These are phyloP conservation scores for Coptodon rendalli DNA, from an alignment of 2,113 vertebrate species.

Conservation along the genomic window DNA sequence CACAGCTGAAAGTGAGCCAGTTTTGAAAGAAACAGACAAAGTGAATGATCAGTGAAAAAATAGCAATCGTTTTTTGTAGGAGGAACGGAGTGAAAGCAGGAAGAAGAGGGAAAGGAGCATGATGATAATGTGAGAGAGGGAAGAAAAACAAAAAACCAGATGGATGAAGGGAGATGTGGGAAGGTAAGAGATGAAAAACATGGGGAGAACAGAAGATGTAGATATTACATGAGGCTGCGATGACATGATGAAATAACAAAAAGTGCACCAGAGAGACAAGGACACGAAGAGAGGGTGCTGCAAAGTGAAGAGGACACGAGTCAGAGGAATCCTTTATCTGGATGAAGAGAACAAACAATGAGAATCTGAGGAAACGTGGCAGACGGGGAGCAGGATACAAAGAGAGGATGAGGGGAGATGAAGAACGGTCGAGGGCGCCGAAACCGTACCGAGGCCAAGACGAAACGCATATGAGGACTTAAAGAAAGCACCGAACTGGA, in stretches of 20 bases:
- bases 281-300: not conserved
- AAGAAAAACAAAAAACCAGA: not conserved
- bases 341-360: not conserved
- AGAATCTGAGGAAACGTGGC: not conserved
- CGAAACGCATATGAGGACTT: not conserved
- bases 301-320: not conserved
- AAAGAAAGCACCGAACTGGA: not conserved
- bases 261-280: not conserved
- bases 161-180: not conserved
- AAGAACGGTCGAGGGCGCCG: not conserved
- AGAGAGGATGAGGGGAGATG: not conserved
- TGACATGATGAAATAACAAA: not conserved
- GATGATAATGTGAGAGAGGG: not conserved
- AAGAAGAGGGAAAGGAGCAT: not conserved
- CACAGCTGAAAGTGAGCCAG: not conserved
- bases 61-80: not conserved
- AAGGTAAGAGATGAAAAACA: not conserved
- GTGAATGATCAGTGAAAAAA: not conserved
- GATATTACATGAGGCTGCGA: not conserved
- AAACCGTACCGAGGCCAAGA: not conserved
- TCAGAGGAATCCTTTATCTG: not conserved
- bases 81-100: not conserved
- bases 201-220: not conserved
- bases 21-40: not conserved
- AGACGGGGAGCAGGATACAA: rapidly evolving